Percentiles rank a stretch among this genome's conserved stretches.
These are phyloP conservation scores for Notodonta ziczac DNA, from an alignment of 2,888 invertebrate genomes.

Conservation along the genomic window DNA sequence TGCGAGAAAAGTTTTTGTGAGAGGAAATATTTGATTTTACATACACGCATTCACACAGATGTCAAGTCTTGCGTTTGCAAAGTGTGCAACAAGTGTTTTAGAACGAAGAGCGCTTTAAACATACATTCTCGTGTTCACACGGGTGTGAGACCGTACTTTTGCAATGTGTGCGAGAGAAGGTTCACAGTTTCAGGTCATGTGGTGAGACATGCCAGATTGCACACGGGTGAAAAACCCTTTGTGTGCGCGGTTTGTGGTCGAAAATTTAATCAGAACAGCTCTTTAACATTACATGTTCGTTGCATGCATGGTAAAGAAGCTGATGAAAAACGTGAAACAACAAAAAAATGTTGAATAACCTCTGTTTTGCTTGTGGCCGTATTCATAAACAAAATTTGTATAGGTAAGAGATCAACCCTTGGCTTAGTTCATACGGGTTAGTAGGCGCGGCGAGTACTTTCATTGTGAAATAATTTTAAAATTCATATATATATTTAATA, in stretches of 20 bases:
- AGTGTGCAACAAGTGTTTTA: not conserved
- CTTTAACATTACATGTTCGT: not conserved
- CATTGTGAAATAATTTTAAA: too few relatives aligned
- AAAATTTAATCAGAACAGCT: not conserved
- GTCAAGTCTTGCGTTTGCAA: not conserved
- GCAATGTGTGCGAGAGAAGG: not conserved
- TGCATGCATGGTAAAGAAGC: not conserved
- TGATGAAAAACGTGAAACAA: not conserved
- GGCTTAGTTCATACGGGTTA: too few relatives aligned
- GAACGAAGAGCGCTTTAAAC: not conserved
- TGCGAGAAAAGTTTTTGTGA: too few relatives aligned
- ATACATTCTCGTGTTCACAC: not conserved
- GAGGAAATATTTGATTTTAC: too few relatives aligned
- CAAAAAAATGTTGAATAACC: too few relatives aligned
- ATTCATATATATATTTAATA: too few relatives aligned
- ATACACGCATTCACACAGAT: too few relatives aligned
- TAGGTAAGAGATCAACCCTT: too few relatives aligned
- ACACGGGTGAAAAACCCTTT: not conserved
- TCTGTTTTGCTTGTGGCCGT: too few relatives aligned
- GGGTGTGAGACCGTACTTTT: not conserved
- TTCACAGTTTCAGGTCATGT: not conserved
- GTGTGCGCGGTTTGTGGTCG: not conserved
- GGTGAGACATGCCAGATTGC: not conserved
- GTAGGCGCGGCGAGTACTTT: too few relatives aligned
- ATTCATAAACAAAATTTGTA: too few relatives aligned